Conservation (phyloP, 2,888 invertebrate genomes). For the Tenodera sinensis region DNA sequence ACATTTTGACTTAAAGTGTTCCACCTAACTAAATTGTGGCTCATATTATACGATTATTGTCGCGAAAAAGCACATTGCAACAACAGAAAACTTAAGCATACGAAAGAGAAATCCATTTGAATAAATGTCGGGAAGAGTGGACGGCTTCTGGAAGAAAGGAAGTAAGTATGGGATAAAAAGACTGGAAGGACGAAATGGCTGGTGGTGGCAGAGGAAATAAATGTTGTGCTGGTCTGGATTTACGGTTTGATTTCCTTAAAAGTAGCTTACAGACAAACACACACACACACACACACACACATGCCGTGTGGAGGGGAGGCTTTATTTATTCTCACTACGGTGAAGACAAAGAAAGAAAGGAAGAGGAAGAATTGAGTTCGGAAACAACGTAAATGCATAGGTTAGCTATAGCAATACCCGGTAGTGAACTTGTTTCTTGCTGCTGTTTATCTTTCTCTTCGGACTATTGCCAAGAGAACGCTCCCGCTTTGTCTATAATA, state of each 20-base stretch:
- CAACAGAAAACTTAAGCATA: neutral
- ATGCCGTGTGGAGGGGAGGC: neutral
- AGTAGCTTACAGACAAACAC: neutral
- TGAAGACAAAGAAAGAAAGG: neutral
- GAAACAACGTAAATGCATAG: neutral
- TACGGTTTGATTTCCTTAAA: conserved; percentile 6
- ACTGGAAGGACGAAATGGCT: neutral
- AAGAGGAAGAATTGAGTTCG: neutral
- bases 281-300: neutral
- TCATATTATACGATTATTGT: neutral
- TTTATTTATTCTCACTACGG: neutral
- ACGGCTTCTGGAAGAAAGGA: neutral
- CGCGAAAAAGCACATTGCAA: neutral
- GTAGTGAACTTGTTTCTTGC: neutral
- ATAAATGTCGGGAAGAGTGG: neutral
- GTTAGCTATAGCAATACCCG: neutral
- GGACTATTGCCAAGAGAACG: neutral
- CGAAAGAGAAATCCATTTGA: neutral
- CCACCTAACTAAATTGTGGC: neutral
- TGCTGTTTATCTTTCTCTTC: neutral
- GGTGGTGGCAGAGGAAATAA: neutral
- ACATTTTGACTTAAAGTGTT: neutral
- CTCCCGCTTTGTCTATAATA: neutral
- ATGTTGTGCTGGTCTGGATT: neutral
- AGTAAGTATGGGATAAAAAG: neutral